phyloP scores from a whole-genome alignment of 2,113 vertebrate genomes.

The Xenus cinereus region DNA sequence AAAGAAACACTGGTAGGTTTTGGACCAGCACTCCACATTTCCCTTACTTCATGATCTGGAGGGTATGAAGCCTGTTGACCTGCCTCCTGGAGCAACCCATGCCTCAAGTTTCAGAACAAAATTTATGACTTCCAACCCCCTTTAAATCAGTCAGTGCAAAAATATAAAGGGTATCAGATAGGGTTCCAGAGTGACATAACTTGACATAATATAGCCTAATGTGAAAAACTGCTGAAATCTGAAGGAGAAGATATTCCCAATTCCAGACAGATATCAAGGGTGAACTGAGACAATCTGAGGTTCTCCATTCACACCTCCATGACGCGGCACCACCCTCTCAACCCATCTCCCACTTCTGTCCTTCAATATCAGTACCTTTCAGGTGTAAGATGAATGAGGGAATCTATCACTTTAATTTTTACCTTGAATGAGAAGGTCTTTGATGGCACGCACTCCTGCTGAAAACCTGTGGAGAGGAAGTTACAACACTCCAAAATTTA shows the following conservation, averaged over 20 bases:
- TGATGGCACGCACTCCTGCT: not conserved
- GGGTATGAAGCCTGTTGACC: not conserved
- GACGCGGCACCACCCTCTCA: not conserved
- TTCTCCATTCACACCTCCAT: not conserved
- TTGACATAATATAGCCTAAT: not conserved
- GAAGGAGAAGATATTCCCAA: not conserved
- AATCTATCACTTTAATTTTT: not conserved
- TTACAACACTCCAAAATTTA: not conserved
- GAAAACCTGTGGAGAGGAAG: not conserved
- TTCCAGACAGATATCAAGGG: not conserved
- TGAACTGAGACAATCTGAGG: not conserved
- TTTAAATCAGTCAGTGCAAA: conserved; percentile 13
- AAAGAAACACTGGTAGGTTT: not conserved
- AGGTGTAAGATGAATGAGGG: not conserved
- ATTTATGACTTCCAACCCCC: not conserved
- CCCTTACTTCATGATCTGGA: not conserved
- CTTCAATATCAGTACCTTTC: not conserved
- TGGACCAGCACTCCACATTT: not conserved
- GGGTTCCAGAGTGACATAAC: not conserved
- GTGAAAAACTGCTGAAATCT: not conserved
- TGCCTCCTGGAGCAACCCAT: not conserved
- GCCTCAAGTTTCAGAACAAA: not conserved
- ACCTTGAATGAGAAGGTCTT: not conserved
- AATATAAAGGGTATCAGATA: not conserved
- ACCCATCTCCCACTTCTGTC: not conserved